Percentiles rank a stretch among this genome's conserved stretches.
phyloP scores from a whole-genome alignment of 2,888 invertebrate genomes.

The Acheta domesticus region DNA sequence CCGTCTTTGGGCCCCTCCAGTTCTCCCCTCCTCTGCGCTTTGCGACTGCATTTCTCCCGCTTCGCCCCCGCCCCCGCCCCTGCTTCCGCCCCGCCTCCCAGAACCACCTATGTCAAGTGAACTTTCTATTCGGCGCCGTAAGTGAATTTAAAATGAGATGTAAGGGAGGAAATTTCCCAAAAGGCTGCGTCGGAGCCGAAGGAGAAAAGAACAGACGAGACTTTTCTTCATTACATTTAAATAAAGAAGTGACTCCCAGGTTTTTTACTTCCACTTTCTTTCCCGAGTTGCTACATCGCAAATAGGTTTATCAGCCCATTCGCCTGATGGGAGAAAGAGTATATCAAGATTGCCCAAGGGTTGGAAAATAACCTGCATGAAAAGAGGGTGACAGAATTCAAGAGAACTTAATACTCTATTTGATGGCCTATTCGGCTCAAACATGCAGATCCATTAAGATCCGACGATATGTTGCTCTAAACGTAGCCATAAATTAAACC shows the following conservation, averaged over 20 bases:
- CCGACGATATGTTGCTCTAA: background rate
- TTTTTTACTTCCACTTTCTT: background rate
- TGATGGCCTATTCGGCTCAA: constrained; percentile 8
- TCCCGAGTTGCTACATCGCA: background rate
- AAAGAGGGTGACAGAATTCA: background rate
- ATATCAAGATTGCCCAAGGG: constrained; percentile 18
- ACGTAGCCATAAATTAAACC: constrained; percentile 4
- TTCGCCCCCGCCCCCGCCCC: background rate
- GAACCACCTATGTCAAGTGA: background rate
- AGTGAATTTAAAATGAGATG: constrained; percentile 21
- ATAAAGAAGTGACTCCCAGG: constrained; percentile 30
- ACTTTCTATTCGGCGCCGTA: background rate
- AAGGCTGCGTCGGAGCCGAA: constrained; percentile 32
- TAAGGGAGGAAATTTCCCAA: constrained; percentile 31
- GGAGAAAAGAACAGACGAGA: constrained; percentile 32
- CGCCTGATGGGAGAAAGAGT: background rate
- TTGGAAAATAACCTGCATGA: constrained; percentile 7
- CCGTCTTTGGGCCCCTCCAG: background rate
- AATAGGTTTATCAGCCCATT: constrained; percentile 18
- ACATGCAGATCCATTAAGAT: constrained; percentile 18
- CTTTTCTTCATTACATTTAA: constrained; percentile 37
- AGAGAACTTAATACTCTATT: constrained; percentile 7
- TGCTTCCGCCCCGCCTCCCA: background rate
- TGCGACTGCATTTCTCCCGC: background rate
- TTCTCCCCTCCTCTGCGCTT: background rate